Base-by-base conservation (phyloP, 2,888 invertebrate species). In the Pammene aurita region DNA sequence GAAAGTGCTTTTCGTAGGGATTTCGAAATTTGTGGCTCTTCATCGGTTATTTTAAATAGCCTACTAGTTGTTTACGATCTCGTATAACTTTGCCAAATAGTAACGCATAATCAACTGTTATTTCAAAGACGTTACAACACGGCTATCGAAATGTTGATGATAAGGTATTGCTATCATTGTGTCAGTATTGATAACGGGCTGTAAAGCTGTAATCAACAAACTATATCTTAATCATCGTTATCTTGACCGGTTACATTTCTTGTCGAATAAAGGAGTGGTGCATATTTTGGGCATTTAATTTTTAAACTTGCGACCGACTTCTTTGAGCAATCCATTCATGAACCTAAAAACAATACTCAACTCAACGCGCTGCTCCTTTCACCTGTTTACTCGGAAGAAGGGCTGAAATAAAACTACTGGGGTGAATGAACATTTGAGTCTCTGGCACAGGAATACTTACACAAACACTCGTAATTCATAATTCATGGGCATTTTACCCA, bases 211-310 rank as follows among this genome's bases (percentile, higher is more conserved):
- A 84, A 86, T 85, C 83, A 77, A 76, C 78, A 71, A 77, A 76
- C 74, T 76, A 80, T 78, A 80, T 81, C 78, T 78, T 81, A 81
- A 83, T 83, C 79, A 79, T 75, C 70, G 66, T 78, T 80, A 81
- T 78, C 78, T 73, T 65, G 63, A 62, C 62, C 62, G 69, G 70
- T 62, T 72, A 70, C 71, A 67, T 66, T 67, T 70, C 61, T 41
- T 56, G 38, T 54, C 63, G 44, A 52, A 52, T 68, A 62, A 66
- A 62, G 67, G 67, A 56, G 63, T 50, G 62, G 11, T 18, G 50
- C 50, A 50, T 16, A n/a, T 50, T 62, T 48, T 50, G 50, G 56
- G 50, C 16, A 34, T 62, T 50, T 35, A n/a, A n/a, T n/a, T n/a
- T n/a, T n/a, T n/a, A n/a, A n/a, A n/a, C n/a, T n/a, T n/a, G n/a